Conservation (phyloP, 2,888 invertebrate species). For the Germaria angustata region DNA sequence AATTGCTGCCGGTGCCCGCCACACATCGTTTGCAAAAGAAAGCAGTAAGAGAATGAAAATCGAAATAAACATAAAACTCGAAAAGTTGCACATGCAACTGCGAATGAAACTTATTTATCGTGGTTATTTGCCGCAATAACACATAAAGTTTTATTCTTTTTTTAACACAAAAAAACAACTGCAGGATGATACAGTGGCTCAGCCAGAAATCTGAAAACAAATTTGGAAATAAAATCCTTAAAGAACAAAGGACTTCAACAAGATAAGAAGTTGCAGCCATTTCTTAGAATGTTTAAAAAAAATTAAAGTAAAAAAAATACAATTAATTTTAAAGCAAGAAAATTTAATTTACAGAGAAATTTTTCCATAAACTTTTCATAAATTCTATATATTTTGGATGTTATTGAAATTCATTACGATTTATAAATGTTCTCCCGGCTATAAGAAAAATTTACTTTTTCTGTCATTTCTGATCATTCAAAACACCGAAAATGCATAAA, state of each 20-base stretch:
- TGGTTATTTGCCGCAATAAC: conserved; percentile 49
- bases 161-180: neutral
- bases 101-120: conserved; percentile 12
- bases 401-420: no score
- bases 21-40: conserved; percentile 3
- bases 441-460: no score
- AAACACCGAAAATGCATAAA: no score
- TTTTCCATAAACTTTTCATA: no score
- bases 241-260: neutral
- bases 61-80: conserved; percentile 11
- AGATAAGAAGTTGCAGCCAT: no score
- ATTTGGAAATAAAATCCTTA: neutral
- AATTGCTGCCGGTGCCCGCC: neutral
- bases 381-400: no score
- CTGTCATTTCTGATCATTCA: no score
- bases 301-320: no score
- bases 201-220: neutral
- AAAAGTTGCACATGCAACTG: conserved; percentile 18
- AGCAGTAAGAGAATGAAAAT: conserved; percentile 14
- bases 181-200: conserved; percentile 4
- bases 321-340: no score
- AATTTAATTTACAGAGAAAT: no score
- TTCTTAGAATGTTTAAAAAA: no score
- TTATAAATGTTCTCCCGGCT: no score
- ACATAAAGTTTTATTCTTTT: neutral